Evolutionary conservation across 2,797 vertebrate genomes (phyloP).

Genomic region (Gymnoscopelus braueri): DNA sequence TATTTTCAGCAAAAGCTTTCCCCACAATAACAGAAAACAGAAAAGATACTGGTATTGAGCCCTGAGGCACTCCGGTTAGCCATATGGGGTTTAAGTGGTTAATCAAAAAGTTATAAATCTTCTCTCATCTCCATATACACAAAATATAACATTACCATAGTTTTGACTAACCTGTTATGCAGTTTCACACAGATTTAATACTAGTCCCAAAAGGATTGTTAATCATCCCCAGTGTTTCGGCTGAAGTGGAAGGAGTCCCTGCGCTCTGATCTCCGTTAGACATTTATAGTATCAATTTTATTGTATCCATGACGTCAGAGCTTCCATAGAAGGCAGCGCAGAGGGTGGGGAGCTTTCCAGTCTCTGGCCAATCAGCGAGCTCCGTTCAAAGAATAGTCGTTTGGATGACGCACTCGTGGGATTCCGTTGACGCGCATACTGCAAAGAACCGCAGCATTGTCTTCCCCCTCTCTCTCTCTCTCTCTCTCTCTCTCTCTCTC

Average conservation of each 20-base stretch:
- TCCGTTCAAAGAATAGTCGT: constrained; percentile 56
- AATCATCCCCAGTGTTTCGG: constrained; percentile 46
- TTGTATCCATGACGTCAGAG: constrained; percentile 73
- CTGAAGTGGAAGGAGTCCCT: constrained; percentile 36
- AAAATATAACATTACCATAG: neutral
- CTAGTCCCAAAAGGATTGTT: constrained; percentile 35
- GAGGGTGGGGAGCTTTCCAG: constrained; percentile 87
- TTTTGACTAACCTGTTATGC: constrained; percentile 56
- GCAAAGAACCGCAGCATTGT: constrained; percentile 69
- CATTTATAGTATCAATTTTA: constrained; percentile 59
- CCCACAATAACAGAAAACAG: no score
- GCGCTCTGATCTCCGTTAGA: neutral
- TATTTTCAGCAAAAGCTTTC: no score
- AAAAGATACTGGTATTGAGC: no score
- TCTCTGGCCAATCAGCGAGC: constrained; percentile 74
- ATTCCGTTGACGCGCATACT: constrained; percentile 93
- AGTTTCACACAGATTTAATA: constrained; percentile 27
- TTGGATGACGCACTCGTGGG: constrained; percentile 92
- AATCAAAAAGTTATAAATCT: neutral
- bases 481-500: no score
- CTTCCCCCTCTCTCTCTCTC: neutral
- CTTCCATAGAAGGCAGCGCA: constrained; percentile 80
- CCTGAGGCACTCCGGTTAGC: no score
- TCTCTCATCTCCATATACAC: neutral
- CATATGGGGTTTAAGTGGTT: no score